Evolutionary conservation across 2,888 invertebrate species (phyloP).

Genomic region (Lapara coniferarum): DNA sequence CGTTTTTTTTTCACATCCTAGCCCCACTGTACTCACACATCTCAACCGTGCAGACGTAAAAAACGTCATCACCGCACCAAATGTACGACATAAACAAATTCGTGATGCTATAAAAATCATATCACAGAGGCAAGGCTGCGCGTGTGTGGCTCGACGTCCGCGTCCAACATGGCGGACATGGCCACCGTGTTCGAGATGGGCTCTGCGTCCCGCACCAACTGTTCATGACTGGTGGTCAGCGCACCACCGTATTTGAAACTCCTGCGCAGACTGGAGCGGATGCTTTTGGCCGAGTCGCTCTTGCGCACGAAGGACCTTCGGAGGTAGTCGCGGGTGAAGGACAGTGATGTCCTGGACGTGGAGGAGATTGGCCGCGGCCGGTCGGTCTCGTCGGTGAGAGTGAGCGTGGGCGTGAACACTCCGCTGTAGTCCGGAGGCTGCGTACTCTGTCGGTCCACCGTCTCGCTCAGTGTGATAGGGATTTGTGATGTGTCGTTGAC

Average conservation of each 20-base stretch:
- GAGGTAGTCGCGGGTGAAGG: conserved; percentile 66
- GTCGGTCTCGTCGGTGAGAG: conserved; percentile 67
- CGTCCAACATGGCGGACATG: conserved; percentile 70
- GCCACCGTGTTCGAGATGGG: conserved; percentile 82
- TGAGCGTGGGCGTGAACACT: conserved; percentile 59
- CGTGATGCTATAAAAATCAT: conserved; percentile 42
- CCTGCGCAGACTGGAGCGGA: conserved; percentile 70
- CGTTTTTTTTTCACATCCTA: no score
- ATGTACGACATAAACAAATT: neutral
- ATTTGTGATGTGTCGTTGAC: conserved; percentile 62
- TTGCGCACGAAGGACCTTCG: conserved; percentile 72
- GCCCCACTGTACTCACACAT: neutral
- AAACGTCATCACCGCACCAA: neutral
- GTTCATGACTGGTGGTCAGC: conserved; percentile 81
- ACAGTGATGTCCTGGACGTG: conserved; percentile 62
- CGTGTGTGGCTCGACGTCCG: conserved; percentile 55
- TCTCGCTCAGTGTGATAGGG: conserved; percentile 74
- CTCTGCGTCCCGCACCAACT: conserved; percentile 84
- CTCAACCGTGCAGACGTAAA: conserved; percentile 7
- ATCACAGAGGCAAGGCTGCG: conserved; percentile 72
- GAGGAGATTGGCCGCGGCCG: conserved; percentile 48
- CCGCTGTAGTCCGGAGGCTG: conserved; percentile 60
- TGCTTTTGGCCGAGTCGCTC: conserved; percentile 72
- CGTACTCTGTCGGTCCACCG: conserved; percentile 60
- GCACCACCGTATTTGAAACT: conserved; percentile 74